Evolutionary conservation across 2,113 vertebrate genomes (phyloP), one percentile per base, ranked within the genome.

Genomic region (Spermophilus dauricus): DNA sequence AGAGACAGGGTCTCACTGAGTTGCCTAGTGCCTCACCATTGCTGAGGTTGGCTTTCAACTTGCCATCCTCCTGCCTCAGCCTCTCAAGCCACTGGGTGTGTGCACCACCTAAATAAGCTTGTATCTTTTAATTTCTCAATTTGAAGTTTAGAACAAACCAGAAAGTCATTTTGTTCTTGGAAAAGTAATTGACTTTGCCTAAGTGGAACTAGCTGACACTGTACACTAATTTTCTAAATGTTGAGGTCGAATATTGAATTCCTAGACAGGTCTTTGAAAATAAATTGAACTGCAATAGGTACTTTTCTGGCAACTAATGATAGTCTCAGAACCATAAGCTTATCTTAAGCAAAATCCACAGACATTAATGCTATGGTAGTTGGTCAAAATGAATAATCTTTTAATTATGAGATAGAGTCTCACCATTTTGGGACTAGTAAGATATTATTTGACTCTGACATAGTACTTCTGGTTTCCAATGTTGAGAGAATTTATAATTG

Each of bases 101-200:
- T 45, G 45, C 45, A 45, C 45, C 45, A 45, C 45, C 45, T 88
- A 81, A 95, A 88, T 95, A 91, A 77, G 14, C 28, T 28, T 37
- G 11, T 45, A 63, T 61, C 92, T 81, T 53, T 86, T 80, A 61
- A 73, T 95, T 85, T 91, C 72, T 88, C 85, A 84, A 75, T 85
- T 67, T 76, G 48, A 20, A 45, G 34, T 89, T 89, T 73, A 89
- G 80, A 86, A 53, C 72, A 63, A 70, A 83, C 76, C 12, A 6
- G 58, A 51, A 78, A 81, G 39, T 32, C 24, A 73, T 75, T 87
- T 93, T 93, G 32, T 77, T 80, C 77, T 80, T 69, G 72, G 63
- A 67, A 93, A 80, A 88, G 56, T 65, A 70, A 32, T 75, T 3
- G 1, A 65, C 48, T 86, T 82, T 93, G 58, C 9, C 42, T 67